Conservation (phyloP, 2,113 vertebrate species). For the Atherinomorus stipes region DNA sequence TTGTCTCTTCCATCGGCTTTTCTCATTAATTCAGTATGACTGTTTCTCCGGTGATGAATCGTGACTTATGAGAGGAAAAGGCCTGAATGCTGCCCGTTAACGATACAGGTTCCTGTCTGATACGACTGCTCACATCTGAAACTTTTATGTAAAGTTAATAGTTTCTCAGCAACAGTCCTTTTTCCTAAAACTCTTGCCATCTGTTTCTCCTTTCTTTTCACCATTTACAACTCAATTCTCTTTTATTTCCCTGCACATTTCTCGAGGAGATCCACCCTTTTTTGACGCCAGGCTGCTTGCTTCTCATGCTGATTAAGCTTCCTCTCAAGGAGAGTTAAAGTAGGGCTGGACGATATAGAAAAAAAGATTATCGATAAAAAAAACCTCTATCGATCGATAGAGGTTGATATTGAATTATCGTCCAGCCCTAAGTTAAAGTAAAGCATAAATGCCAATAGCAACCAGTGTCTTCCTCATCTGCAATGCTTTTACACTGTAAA, state of each 20-base stretch:
- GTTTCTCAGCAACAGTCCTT: slow-evolving; percentile 9
- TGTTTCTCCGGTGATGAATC: slow-evolving; percentile 41
- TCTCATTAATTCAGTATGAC: slow-evolving; percentile 64
- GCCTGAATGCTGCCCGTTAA: slow-evolving; percentile 44
- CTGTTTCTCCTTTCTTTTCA: background rate
- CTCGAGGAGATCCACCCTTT: background rate
- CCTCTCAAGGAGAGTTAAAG: slow-evolving; percentile 4
- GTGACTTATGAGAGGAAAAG: slow-evolving; percentile 6
- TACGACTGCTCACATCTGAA: slow-evolving; percentile 52
- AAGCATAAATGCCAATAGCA: slow-evolving; percentile 23
- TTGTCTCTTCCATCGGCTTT: slow-evolving; percentile 44
- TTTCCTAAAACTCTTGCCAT: slow-evolving; percentile 2
- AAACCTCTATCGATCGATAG: too few relatives aligned
- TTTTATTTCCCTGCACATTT: slow-evolving; percentile 1
- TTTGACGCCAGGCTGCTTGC: slow-evolving; percentile 4
- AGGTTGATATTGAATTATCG: too few relatives aligned
- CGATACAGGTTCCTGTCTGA: slow-evolving; percentile 20
- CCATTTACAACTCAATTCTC: slow-evolving; percentile 6
- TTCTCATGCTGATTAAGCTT: slow-evolving; percentile 16
- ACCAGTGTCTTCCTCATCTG: slow-evolving; percentile 3
- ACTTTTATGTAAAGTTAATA: slow-evolving; percentile 25
- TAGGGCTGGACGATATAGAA: too few relatives aligned
- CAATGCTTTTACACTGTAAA: too few relatives aligned
- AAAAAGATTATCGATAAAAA: too few relatives aligned
- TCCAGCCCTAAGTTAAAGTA: too few relatives aligned